A percentile compares a stretch with the other conserved stretches of the same genome.
Evolutionary conservation across 2,797 vertebrate genomes (phyloP).

Genomic region (Enteromius fasciolatus): DNA sequence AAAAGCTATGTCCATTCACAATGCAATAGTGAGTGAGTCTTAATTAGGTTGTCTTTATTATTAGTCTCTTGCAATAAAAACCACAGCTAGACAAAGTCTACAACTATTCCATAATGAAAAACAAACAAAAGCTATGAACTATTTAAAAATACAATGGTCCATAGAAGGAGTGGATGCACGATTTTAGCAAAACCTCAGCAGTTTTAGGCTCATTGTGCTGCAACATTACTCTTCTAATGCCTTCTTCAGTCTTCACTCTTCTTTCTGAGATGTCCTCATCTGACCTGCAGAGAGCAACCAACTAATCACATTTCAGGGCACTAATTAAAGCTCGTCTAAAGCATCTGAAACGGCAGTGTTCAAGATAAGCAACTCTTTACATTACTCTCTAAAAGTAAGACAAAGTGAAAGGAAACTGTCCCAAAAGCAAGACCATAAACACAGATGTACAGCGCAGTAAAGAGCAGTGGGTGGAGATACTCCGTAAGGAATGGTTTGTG

Average conservation of each 20-base stretch:
- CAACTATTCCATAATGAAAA: not conserved
- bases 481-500: not conserved
- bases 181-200: not conserved
- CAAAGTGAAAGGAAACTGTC: not conserved
- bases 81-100: not conserved
- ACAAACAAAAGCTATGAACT: not conserved
- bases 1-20: not conserved
- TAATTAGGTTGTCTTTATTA: not conserved
- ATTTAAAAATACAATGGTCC: not conserved
- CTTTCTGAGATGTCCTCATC: not conserved
- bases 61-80: not conserved
- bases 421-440: not conserved
- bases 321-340: constrained; percentile 4
- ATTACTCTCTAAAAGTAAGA: not conserved
- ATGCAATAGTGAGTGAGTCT: not conserved
- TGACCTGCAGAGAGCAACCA: constrained; percentile 13
- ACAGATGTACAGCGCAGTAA: not conserved
- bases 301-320: not conserved
- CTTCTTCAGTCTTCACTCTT: not conserved
- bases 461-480: not conserved
- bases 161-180: not conserved
- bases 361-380: not conserved
- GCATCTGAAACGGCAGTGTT: not conserved
- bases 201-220: not conserved
- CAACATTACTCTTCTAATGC: not conserved